phyloP scores from a whole-genome alignment of 2,888 invertebrate genomes.

The Lithophane leautieri region DNA sequence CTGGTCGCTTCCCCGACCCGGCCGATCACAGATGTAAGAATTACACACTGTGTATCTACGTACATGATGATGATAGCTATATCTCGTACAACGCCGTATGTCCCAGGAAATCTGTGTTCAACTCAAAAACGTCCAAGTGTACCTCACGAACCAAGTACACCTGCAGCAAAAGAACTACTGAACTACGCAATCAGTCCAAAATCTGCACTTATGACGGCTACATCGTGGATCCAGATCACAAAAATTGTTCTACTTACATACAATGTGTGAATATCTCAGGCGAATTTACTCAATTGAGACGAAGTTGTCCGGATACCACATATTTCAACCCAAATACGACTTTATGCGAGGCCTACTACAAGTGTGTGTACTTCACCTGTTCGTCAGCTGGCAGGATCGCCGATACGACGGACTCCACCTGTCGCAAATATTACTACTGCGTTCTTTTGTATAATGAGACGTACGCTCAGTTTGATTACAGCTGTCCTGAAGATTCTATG shows the following conservation, averaged over 20 bases:
- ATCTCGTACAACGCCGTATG: slow-evolving; percentile 19
- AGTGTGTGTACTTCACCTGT: slow-evolving; percentile 17
- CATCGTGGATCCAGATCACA: slow-evolving; percentile 23
- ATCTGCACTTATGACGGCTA: slow-evolving; percentile 33
- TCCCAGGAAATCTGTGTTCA: slow-evolving; percentile 27
- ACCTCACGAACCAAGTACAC: slow-evolving; percentile 6
- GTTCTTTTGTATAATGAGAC: slow-evolving; percentile 31
- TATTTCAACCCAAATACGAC: slow-evolving; percentile 47
- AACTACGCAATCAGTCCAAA: neutral
- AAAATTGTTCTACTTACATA: slow-evolving; percentile 37
- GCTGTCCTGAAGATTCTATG: slow-evolving; percentile 21
- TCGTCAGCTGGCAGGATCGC: slow-evolving; percentile 31
- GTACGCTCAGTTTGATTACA: slow-evolving; percentile 27
- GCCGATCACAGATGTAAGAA: slow-evolving; percentile 33
- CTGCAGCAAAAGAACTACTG: neutral
- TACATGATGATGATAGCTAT: slow-evolving; percentile 10
- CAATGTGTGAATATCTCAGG: slow-evolving; percentile 41
- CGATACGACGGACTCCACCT: slow-evolving; percentile 11
- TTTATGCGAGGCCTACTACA: slow-evolving; percentile 30
- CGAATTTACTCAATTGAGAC: slow-evolving; percentile 28
- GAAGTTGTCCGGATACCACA: slow-evolving; percentile 19
- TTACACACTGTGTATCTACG: slow-evolving; percentile 41
- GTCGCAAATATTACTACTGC: slow-evolving; percentile 36
- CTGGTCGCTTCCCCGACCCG: slow-evolving; percentile 31
- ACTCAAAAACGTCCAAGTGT: slow-evolving; percentile 25